Conservation (phyloP, 2,797 vertebrate species). For the Toxotes lorentzi region DNA sequence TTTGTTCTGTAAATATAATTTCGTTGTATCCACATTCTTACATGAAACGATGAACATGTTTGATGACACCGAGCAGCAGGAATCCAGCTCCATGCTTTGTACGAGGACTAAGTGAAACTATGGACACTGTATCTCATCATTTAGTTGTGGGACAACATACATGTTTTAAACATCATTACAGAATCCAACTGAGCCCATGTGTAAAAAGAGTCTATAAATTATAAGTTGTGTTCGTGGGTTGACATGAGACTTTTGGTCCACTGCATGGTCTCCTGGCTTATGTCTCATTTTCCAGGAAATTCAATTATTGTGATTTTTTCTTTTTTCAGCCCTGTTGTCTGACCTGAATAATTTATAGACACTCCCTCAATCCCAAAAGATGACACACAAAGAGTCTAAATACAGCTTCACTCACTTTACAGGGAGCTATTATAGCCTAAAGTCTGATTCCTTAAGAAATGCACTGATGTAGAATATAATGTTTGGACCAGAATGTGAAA, state of each 20-base stretch:
- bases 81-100: background rate
- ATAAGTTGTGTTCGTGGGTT: background rate
- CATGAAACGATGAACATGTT: background rate
- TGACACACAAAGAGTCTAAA: slow-evolving; percentile 30
- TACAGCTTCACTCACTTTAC: slow-evolving; percentile 10
- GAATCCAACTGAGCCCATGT: slow-evolving; percentile 9
- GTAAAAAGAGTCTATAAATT: slow-evolving; percentile 15
- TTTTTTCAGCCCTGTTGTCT: slow-evolving; percentile 1
- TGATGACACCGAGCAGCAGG: slow-evolving; percentile 5
- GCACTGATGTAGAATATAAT: background rate
- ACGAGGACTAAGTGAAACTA: background rate
- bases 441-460: background rate
- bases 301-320: background rate
- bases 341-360: slow-evolving; percentile 57
- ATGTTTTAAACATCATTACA: background rate
- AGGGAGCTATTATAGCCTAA: background rate
- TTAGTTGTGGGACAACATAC: background rate
- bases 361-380: slow-evolving; percentile 37
- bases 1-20: background rate
- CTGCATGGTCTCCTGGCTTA: slow-evolving; percentile 5
- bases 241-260: background rate
- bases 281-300: slow-evolving; percentile 46
- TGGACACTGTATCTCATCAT: background rate
- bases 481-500: slow-evolving; percentile 4
- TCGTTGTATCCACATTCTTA: background rate